Evolutionary conservation across 1,140 invertebrate species (phyloP), one percentile per base, ranked within the genome.

Genomic region (Listronotus oregonensis): DNA sequence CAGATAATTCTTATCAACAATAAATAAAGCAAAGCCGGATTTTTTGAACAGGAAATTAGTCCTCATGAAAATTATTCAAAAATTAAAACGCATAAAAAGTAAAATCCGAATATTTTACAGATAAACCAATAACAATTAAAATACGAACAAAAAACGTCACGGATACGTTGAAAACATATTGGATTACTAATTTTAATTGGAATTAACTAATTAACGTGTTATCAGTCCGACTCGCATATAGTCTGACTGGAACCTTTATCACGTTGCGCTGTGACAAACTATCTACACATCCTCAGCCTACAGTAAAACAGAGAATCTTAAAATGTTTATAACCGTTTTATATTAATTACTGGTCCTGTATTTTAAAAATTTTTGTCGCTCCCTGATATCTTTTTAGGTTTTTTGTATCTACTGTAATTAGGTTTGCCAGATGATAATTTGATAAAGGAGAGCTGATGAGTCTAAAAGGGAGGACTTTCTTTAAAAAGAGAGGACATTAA

Each of bases 201-300:
- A 39, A 57, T 42, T 39, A 47, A 58, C 52, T 37, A 64, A 64
- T 64, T 64, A 64, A 46, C 40, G 27, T 50, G 44, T 58, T 64
- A 64, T 64, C 63, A 64, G 63, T 40, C 47, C 43, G 15, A 18
- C 63, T 64, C 63, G 63, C 43, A 64, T 58, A 17, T 57, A 64
- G 67, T 66, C 69, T 69, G 67, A 63, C 54, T 63, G 59, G 62
- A 58, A 49, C 52, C 34, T 11, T 57, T 70, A 70, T 66, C 66
- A 67, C 34, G 34, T 12, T 37, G 34, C 7, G 3, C 32, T 58
- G 50, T 68, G 56, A 66, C 60, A 58, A 59, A 49, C 67, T 71
- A 71, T 71, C 69, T 47, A 69, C 66, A 64, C 63, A 69, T 71
- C 69, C 69, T 71, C 65, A 68, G 47, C 62, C 58, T 69, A 63